A percentile compares a stretch with the other conserved stretches of the same genome.
These are phyloP conservation scores for Pyrrhia umbra DNA, from an alignment of 2,888 invertebrate genomes.

Conservation along the genomic window DNA sequence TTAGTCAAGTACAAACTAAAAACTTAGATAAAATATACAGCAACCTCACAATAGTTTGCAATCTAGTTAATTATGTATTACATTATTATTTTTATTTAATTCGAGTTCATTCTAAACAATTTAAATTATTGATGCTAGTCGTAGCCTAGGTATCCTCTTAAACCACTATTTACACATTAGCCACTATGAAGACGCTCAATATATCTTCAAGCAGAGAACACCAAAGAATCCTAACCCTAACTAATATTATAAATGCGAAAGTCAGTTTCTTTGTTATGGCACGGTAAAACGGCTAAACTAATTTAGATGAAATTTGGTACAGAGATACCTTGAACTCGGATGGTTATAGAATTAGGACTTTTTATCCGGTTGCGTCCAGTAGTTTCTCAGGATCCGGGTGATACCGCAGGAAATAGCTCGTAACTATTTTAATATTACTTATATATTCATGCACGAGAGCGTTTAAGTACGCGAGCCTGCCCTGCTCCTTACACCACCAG, in stretches of 20 bases:
- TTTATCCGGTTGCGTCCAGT: too few relatives aligned
- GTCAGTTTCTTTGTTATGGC: too few relatives aligned
- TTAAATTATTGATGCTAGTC: neutral
- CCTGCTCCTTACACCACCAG: slow-evolving; percentile 38
- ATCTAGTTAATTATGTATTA: slow-evolving; percentile 23
- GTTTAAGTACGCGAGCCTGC: slow-evolving; percentile 30
- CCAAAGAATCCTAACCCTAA: slow-evolving; percentile 24
- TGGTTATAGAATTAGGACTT: too few relatives aligned
- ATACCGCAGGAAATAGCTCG: too few relatives aligned
- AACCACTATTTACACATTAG: neutral
- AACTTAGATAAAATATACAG: slow-evolving; percentile 67
- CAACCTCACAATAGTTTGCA: slow-evolving; percentile 39
- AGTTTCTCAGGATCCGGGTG: too few relatives aligned
- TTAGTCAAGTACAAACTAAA: slow-evolving; percentile 64
- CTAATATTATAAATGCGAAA: too few relatives aligned
- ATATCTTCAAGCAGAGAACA: slow-evolving; percentile 14
- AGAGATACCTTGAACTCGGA: too few relatives aligned
- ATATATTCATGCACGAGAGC: slow-evolving; percentile 36
- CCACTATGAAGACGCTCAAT: neutral
- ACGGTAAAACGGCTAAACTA: too few relatives aligned
- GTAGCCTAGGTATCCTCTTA: neutral
- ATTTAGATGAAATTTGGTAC: too few relatives aligned
- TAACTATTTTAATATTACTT: slow-evolving; percentile 37
- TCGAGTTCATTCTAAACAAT: neutral
- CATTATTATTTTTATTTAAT: slow-evolving; percentile 1